Evolutionary conservation across 2,113 vertebrate species (phyloP).

Genomic region (Archilochus colubris): DNA sequence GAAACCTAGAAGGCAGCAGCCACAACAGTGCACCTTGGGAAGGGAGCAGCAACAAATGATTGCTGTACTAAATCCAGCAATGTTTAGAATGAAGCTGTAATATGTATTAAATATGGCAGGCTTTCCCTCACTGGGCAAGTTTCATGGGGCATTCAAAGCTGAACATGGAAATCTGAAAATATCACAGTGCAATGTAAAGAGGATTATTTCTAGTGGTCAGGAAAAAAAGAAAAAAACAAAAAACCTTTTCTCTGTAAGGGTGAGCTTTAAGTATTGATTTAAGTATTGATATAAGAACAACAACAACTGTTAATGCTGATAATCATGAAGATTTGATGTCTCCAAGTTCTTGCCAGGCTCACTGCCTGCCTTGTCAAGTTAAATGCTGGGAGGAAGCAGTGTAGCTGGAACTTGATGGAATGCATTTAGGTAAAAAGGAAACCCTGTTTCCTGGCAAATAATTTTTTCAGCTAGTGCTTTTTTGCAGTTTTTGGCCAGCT

Average conservation of each 20-base stretch:
- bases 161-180: neutral
- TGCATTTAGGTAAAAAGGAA: slow-evolving; percentile 34
- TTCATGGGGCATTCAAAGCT: neutral
- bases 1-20: neutral
- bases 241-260: neutral
- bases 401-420: neutral
- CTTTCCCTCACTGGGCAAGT: neutral
- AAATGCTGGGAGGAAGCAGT: slow-evolving; percentile 1
- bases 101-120: neutral
- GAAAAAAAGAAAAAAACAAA: neutral
- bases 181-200: neutral
- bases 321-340: neutral
- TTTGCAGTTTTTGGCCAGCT: neutral
- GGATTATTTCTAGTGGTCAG: neutral
- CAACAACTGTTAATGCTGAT: neutral
- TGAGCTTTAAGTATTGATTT: neutral
- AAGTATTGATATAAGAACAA: neutral
- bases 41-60: neutral
- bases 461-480: neutral
- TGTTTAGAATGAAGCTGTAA: neutral
- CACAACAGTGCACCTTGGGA: neutral
- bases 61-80: neutral
- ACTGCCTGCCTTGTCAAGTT: neutral
- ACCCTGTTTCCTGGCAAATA: slow-evolving; percentile 16
- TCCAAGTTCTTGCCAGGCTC: neutral